Conservation (phyloP, 2,113 vertebrate genomes). For the Dromiciops gliroides region DNA sequence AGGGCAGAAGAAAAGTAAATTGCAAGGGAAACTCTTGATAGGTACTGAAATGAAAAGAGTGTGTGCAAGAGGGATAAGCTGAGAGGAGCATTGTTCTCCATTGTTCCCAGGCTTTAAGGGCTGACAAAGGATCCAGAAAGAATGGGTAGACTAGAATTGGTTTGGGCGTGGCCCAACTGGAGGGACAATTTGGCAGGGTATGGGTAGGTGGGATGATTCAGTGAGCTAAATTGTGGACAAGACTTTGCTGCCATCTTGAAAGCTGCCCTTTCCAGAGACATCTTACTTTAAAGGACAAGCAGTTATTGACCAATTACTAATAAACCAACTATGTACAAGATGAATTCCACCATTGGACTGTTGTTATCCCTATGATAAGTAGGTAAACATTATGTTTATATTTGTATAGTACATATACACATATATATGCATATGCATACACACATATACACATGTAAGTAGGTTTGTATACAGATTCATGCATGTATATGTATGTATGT, state of each 20-base stretch:
- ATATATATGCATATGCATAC: not conserved
- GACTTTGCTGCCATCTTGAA: not conserved
- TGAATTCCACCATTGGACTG: rapidly evolving
- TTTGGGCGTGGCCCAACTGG: not conserved
- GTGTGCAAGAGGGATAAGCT: not conserved
- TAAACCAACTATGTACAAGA: not conserved
- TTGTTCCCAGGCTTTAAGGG: not conserved
- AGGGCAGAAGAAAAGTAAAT: slow-evolving; percentile 42
- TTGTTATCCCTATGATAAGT: not conserved
- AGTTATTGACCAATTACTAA: not conserved
- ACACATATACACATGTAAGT: not conserved
- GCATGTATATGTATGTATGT: no score
- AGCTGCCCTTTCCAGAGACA: not conserved
- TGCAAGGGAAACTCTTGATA: not conserved
- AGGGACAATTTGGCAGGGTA: not conserved
- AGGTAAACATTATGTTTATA: no score
- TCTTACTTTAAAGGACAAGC: slow-evolving; percentile 2
- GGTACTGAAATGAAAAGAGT: not conserved
- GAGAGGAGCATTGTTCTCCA: not conserved
- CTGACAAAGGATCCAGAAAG: slow-evolving; percentile 15
- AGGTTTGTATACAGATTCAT: not conserved
- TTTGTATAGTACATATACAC: not conserved
- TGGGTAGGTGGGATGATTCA: not conserved
- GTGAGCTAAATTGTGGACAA: not conserved
- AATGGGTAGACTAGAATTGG: not conserved